Percentiles rank a stretch among this genome's conserved stretches.
Evolutionary conservation across 2,888 invertebrate species (phyloP).

Genomic region (Endomychus coccineus): DNA sequence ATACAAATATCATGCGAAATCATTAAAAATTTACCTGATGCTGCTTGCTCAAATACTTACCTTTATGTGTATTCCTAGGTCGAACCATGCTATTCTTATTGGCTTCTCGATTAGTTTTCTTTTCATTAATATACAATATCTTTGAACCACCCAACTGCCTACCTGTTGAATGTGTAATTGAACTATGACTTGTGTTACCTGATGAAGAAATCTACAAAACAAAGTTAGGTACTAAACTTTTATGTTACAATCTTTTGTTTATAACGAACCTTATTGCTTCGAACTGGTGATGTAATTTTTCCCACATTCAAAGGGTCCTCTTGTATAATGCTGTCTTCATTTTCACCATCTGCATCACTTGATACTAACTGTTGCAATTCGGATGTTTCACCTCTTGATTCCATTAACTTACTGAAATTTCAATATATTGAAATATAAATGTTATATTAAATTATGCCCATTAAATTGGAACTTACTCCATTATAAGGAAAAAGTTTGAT

Average conservation of each 20-base stretch:
- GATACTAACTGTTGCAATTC: slow-evolving; percentile 44
- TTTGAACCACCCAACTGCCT: slow-evolving; percentile 33
- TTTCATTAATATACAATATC: slow-evolving; percentile 41
- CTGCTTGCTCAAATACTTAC: no score
- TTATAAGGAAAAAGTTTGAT: no score
- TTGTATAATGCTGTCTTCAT: slow-evolving; percentile 42
- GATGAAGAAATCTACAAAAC: slow-evolving; percentile 40
- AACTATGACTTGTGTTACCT: slow-evolving; percentile 43
- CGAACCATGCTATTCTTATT: slow-evolving; percentile 33
- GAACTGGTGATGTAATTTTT: slow-evolving; percentile 40
- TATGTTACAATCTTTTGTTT: not conserved
- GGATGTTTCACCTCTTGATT: slow-evolving; percentile 41
- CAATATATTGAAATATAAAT: no score
- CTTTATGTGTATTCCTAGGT: slow-evolving; percentile 42
- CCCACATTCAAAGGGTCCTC: slow-evolving; percentile 38
- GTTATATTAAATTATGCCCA: no score
- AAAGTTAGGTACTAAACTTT: slow-evolving; percentile 1
- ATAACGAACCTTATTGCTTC: slow-evolving; percentile 38
- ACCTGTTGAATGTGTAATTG: slow-evolving; percentile 33
- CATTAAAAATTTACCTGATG: no score
- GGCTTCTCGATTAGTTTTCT: slow-evolving; percentile 33
- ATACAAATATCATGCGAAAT: no score
- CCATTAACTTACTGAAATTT: no score
- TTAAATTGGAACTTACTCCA: no score
- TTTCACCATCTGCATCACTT: slow-evolving; percentile 41